Evolutionary conservation across 2,797 vertebrate species (phyloP), one percentile per base, ranked within the genome.

Genomic region (Hylomyscus alleni): DNA sequence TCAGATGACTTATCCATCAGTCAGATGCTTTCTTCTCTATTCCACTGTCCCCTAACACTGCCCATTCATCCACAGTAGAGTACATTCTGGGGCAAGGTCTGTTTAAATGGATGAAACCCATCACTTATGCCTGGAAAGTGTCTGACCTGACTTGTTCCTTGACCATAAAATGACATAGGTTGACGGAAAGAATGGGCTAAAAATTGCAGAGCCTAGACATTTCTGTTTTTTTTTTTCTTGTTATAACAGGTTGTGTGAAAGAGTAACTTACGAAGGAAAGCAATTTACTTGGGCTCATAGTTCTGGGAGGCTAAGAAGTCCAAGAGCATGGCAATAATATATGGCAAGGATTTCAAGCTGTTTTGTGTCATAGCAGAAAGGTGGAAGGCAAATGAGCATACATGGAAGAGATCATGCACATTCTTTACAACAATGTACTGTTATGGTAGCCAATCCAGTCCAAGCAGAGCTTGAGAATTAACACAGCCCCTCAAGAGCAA

Each of bases 181-280:
- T 95, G 80, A 20, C 34, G 94, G 54, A 95, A 93, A 95, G 54
- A 95, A 93, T 56, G 60, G 56, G 84, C 6, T 19, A 14, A 82
- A 94, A 69, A 69, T 37, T 72, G 12, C 52, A 90, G 34, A 93
- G 84, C 47, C 17, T 89, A n/a, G 54, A 8, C 37, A 40, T 76
- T 58, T 76, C 24, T 56, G 56, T 56, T 40, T 54, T 89, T 56
- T 54, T 52, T 60, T 75, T 47, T 76, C 29, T 83, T 76, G 7
- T 15, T 76, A 47, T 14, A 89, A 83, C 10, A 83, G 14, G 40
- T 75, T 82, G 58, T 37, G 58, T 56, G 20, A 65, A 29, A 76
- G 58, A 14, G 29, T 75, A 82, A 83, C 89, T 75, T 89, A 82
- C 75, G 52, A 94, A 83, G 86, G n/a, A 83, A 83, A 89, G 17